Evolutionary conservation across 2,113 vertebrate genomes (phyloP).

Genomic region (Leuciscus idus): DNA sequence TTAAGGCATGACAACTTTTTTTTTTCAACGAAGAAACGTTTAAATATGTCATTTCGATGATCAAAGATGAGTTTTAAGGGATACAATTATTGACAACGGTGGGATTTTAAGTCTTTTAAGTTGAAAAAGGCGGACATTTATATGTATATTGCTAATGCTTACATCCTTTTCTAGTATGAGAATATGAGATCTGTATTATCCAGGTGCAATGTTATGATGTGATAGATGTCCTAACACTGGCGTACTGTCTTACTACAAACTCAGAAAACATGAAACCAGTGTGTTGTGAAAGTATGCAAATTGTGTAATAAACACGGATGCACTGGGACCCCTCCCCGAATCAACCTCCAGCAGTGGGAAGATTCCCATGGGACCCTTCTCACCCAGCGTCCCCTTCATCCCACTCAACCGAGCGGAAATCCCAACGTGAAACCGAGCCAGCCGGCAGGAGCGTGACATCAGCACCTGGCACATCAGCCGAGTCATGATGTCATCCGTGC

Average conservation of each 20-base stretch:
- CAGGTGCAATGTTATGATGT: not conserved
- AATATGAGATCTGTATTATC: not conserved
- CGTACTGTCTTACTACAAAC: not conserved
- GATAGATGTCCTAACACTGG: not conserved
- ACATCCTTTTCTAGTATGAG: not conserved
- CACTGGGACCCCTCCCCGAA: not conserved
- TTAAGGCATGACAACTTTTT: no score
- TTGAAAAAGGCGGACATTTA: no score
- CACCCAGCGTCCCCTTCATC: slow-evolving; percentile 64
- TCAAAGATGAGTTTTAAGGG: no score
- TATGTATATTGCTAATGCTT: not conserved
- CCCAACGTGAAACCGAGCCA: slow-evolving; percentile 70
- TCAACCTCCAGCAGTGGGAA: not conserved
- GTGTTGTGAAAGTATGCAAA: not conserved
- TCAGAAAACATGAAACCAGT: not conserved
- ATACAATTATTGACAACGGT: no score
- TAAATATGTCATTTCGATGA: no score
- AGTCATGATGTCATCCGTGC: slow-evolving; percentile 67
- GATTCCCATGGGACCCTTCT: not conserved
- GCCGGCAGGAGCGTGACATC: slow-evolving; percentile 65
- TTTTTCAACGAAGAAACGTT: no score
- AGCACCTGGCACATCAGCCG: slow-evolving; percentile 68
- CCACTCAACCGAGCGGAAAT: slow-evolving; percentile 70
- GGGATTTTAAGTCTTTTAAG: no score
- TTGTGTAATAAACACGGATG: not conserved